Evolutionary conservation across 2,797 vertebrate species (phyloP).

Genomic region (Avahi laniger): DNA sequence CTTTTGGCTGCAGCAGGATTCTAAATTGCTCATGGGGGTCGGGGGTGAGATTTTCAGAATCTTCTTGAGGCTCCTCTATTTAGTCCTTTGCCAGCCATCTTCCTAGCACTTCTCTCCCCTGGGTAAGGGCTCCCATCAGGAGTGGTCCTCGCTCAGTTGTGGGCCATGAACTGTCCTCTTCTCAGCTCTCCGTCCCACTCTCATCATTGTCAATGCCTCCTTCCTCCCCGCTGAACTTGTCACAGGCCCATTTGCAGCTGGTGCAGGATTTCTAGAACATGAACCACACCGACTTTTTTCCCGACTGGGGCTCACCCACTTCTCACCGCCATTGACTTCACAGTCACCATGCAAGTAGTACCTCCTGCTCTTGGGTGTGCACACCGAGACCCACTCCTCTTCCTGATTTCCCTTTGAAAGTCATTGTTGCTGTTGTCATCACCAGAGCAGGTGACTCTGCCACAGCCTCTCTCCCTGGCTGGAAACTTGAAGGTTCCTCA

Average conservation of each 20-base stretch:
- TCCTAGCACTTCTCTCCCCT: slow-evolving; percentile 56
- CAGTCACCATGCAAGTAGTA: slow-evolving; percentile 94
- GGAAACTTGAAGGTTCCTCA: slow-evolving; percentile 91
- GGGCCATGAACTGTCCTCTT: slow-evolving; percentile 82
- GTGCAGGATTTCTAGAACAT: slow-evolving; percentile 91
- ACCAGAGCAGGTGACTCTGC: slow-evolving; percentile 88
- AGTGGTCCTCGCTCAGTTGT: slow-evolving; percentile 80
- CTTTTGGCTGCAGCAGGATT: not conserved
- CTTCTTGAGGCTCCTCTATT: slow-evolving; percentile 51
- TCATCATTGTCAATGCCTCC: slow-evolving; percentile 87
- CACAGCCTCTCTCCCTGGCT: slow-evolving; percentile 91
- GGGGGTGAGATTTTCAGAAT: slow-evolving; percentile 27
- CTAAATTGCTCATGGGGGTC: not conserved
- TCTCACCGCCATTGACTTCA: slow-evolving; percentile 88
- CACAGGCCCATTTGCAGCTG: slow-evolving; percentile 91
- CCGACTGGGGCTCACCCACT: slow-evolving; percentile 87
- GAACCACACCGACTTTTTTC: slow-evolving; percentile 90
- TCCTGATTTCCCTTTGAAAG: slow-evolving; percentile 86
- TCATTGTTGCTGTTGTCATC: slow-evolving; percentile 86
- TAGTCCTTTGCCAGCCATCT: slow-evolving; percentile 60
- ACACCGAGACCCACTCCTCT: slow-evolving; percentile 94
- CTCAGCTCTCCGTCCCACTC: slow-evolving; percentile 87
- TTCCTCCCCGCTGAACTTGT: slow-evolving; percentile 92
- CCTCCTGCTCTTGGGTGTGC: slow-evolving; percentile 93
- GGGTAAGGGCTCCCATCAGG: slow-evolving; percentile 34